Evolutionary conservation across 2,888 invertebrate species (phyloP), one percentile per base, ranked within the genome.

Genomic region (Dendrolimus pini): DNA sequence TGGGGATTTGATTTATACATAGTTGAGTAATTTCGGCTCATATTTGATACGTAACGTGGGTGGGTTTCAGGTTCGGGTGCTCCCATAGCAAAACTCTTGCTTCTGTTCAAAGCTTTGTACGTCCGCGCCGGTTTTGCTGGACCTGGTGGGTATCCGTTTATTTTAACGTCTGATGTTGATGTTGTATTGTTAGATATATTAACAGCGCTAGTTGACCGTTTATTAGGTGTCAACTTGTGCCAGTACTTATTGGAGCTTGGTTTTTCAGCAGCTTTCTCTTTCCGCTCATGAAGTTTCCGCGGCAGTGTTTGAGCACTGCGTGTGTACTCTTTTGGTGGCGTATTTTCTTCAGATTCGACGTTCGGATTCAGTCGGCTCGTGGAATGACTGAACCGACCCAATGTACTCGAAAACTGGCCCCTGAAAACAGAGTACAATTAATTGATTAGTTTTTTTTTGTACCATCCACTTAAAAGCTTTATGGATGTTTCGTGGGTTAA

Each of bases 11-110:
- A 96, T 77, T 95, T 95, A 82, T 95, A 95, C 82, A 95, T 93
- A 59, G 91, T 90, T 58, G 91, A 89, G 69, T 89, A 80, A 69
- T 91, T 89, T 65, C 91, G 86, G 72, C 72, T 91, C 80, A 91
- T 86, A 54, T 82, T 83, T 60, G 86, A 81, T 54, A 86, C 73
- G 84, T 89, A 91, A 56, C 89, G 87, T 47, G 89, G 85, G 56
- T 90, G 90, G 14, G 89, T 86, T 54, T 89, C 87, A 65, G 79
- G 83, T 82, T 91, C 91, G 61, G 92, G 89, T 64, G 93, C 94
- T 71, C 96, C 95, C 68, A 96, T 94, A 91, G 96, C 96, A 88
- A 96, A 96, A 80, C 96, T 96, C 84, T 96, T 96, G 83, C 96
- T 96, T 61, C 96, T 92, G 61, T 94, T 93, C 54, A 96, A 86